phyloP scores from a whole-genome alignment of 2,888 invertebrate species.

The Electrophaes corylata region DNA sequence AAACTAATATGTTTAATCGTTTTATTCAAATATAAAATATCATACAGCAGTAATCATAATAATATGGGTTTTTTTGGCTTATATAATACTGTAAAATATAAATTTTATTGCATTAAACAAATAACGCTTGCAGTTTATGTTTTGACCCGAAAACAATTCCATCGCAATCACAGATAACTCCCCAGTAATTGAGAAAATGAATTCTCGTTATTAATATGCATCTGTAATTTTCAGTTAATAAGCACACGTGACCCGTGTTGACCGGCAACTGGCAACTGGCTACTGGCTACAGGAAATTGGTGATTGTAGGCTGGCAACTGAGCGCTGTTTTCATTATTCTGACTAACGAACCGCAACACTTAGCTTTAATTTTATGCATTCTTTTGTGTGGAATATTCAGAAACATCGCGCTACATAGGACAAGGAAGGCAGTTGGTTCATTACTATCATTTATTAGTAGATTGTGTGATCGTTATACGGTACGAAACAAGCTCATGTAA shows the following conservation, averaged over 20 bases:
- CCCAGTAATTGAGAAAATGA: constrained; percentile 1
- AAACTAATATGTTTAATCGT: no score
- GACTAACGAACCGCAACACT: constrained; percentile 16
- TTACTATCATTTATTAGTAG: no score
- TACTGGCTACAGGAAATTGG: background rate
- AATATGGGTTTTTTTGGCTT: no score
- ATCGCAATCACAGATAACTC: constrained; percentile 2
- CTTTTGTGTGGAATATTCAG: constrained; percentile 8
- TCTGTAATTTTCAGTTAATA: constrained; percentile 15
- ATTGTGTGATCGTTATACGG: no score
- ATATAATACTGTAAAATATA: no score
- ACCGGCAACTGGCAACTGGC: background rate
- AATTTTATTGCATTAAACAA: no score
- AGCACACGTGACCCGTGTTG: background rate
- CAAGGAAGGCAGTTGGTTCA: background rate
- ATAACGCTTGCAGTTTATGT: background rate
- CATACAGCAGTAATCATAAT: no score
- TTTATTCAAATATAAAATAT: no score
- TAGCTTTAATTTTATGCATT: constrained; percentile 9
- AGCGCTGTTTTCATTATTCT: constrained; percentile 10
- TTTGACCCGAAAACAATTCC: background rate
- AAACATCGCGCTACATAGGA: background rate
- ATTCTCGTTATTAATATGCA: constrained; percentile 9
- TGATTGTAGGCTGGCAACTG: background rate
- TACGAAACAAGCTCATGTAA: no score